These are phyloP conservation scores for Cirrhinus molitorella DNA, from an alignment of 2,797 vertebrate genomes.

Conservation along the genomic window DNA sequence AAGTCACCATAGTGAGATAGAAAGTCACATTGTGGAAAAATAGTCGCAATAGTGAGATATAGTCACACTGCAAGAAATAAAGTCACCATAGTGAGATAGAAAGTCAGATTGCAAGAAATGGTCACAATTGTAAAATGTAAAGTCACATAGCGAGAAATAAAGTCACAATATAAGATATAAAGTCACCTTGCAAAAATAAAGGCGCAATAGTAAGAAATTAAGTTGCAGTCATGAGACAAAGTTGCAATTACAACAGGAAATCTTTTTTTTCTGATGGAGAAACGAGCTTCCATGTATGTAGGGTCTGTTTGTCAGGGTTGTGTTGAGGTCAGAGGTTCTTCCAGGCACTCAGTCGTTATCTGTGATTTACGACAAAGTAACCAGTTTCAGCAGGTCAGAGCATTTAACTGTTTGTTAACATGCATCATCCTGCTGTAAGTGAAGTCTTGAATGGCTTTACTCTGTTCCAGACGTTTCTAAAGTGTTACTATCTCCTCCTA, in stretches of 20 bases:
- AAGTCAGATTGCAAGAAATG: not conserved
- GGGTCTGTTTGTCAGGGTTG: not conserved
- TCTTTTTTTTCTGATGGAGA: not conserved
- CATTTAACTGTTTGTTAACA: conserved; percentile 82
- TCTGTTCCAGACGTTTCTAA: conserved; percentile 76
- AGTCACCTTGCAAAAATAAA: not conserved
- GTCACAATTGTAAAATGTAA: not conserved
- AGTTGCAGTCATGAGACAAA: too few species aligned
- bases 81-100: not conserved
- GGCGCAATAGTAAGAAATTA: not conserved
- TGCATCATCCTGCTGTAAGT: conserved; percentile 77
- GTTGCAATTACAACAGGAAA: too few species aligned
- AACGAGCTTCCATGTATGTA: not conserved
- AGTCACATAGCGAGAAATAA: not conserved
- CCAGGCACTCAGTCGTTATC: conserved; percentile 54
- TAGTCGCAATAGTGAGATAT: not conserved
- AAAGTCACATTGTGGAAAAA: too few species aligned
- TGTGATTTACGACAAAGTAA: conserved; percentile 78
- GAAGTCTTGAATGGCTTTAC: conserved; percentile 86
- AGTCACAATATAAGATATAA: not conserved
- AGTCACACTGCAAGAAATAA: not conserved
- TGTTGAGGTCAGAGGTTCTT: conserved; percentile 54
- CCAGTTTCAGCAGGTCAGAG: conserved; percentile 76
- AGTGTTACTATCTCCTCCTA: conserved; percentile 52
- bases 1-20: not conserved